These are phyloP conservation scores for Lagria hirta DNA, from an alignment of 2,888 invertebrate species.

Conservation along the genomic window DNA sequence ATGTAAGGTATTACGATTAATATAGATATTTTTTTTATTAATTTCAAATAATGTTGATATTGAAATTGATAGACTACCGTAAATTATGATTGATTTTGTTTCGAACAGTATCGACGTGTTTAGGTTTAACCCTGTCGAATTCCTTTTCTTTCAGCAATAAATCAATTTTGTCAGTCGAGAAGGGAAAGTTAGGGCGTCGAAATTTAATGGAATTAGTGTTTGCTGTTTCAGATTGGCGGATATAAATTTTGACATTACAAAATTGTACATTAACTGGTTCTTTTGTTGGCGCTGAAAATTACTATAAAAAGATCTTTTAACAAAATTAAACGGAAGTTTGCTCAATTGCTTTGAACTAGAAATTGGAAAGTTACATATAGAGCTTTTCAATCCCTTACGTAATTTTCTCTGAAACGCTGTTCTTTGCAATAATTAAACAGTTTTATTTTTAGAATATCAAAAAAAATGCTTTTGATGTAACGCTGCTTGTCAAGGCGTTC, in stretches of 20 bases:
- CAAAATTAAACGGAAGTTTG: constrained; percentile 10
- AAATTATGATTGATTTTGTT: constrained; percentile 18
- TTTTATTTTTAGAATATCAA: no score
- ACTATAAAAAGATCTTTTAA: constrained; percentile 4
- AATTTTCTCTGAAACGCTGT: no score
- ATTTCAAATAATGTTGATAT: no score
- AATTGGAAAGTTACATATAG: no score
- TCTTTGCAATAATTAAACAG: no score
- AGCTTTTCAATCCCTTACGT: no score
- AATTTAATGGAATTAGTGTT: constrained; percentile 23
- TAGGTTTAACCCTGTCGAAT: constrained; percentile 15
- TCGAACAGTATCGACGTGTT: constrained; percentile 21
- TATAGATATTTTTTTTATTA: no score
- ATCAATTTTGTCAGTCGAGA: constrained; percentile 19
- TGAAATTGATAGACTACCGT: constrained; percentile 6
- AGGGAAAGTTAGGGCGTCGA: constrained; percentile 6
- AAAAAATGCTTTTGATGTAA: no score
- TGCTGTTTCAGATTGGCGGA: constrained; percentile 15
- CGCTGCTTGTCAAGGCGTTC: no score
- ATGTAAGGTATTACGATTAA: no score
- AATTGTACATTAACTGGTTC: constrained; percentile 12
- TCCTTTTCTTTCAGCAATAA: constrained; percentile 17
- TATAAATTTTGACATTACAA: constrained; percentile 16
- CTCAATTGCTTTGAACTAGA: constrained; percentile 9
- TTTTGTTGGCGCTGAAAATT: constrained; percentile 10